phyloP scores from a whole-genome alignment of 2,113 vertebrate genomes.

The Pseudopodoces humilis region DNA sequence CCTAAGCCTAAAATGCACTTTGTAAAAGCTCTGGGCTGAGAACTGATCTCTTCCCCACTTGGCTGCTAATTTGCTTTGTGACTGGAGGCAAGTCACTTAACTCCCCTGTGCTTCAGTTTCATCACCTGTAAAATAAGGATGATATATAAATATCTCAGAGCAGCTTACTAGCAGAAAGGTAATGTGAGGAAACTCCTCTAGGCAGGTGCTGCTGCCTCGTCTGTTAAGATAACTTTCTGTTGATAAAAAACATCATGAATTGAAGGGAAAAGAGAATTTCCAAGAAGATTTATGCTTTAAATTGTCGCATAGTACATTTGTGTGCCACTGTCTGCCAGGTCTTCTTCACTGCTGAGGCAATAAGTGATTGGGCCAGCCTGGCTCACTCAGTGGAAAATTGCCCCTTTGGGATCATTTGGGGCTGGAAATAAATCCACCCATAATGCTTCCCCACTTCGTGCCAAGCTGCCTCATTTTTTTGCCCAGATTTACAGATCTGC shows the following conservation, averaged over 20 bases:
- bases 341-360: not conserved
- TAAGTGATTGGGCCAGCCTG: not conserved
- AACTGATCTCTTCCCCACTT: constrained; percentile 15
- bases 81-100: constrained; percentile 37
- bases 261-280: not conserved
- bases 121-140: constrained; percentile 33
- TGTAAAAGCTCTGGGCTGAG: constrained; percentile 13
- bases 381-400: constrained; percentile 4
- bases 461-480: not conserved
- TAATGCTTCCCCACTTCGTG: not conserved
- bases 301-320: not conserved
- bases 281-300: not conserved
- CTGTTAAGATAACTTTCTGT: not conserved
- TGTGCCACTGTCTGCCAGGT: not conserved
- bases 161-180: constrained; percentile 11
- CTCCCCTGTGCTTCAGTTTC: constrained; percentile 38
- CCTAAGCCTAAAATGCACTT: constrained; percentile 24
- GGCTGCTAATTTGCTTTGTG: constrained; percentile 50
- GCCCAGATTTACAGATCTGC: not conserved
- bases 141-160: not conserved
- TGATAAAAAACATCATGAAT: constrained; percentile 16
- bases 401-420: not conserved
- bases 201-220: constrained; percentile 12
- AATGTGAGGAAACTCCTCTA: constrained; percentile 16
- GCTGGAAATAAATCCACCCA: not conserved